Evolutionary conservation across 35 echinoderm and acorn worm species (phyloP).

Genomic region (Stichopus chloronotus): DNA sequence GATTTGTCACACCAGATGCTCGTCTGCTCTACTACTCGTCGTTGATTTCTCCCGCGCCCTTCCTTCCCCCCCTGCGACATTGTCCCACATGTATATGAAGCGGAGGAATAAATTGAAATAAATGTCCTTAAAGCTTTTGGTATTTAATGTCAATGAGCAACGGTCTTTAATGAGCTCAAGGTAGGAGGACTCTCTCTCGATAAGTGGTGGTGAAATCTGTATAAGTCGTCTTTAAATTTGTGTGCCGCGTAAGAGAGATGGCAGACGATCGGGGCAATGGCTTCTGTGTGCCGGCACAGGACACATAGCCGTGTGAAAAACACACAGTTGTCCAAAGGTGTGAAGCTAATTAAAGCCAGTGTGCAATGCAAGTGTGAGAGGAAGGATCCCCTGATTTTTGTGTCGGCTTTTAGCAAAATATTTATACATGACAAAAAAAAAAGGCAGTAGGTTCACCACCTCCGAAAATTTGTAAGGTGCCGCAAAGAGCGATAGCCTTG

Average conservation of each 20-base stretch:
- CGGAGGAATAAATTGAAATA: background rate
- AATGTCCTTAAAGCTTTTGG: background rate
- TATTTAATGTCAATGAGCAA: slow-evolving; percentile 14
- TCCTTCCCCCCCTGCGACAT: background rate
- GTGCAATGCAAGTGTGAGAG: slow-evolving; percentile 8
- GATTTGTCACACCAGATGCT: slow-evolving; percentile 46
- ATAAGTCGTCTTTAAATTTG: background rate
- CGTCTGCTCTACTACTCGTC: background rate
- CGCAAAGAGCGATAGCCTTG: too few species aligned
- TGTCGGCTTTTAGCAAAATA: background rate
- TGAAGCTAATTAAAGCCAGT: slow-evolving; percentile 44
- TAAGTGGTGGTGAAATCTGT: slow-evolving; percentile 26
- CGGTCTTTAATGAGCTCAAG: background rate
- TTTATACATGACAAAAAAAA: background rate
- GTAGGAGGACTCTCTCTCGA: background rate
- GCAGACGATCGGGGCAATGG: background rate
- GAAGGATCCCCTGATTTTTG: background rate
- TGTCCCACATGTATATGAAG: background rate
- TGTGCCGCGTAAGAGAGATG: slow-evolving; percentile 24
- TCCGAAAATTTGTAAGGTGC: background rate
- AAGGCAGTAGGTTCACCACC: background rate
- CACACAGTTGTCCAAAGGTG: slow-evolving; percentile 7
- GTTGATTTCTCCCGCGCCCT: background rate
- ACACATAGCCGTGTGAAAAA: slow-evolving; percentile 1
- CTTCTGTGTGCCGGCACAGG: background rate